Conservation (phyloP, 2,797 vertebrate species). For the Sphaeramia orbicularis region DNA sequence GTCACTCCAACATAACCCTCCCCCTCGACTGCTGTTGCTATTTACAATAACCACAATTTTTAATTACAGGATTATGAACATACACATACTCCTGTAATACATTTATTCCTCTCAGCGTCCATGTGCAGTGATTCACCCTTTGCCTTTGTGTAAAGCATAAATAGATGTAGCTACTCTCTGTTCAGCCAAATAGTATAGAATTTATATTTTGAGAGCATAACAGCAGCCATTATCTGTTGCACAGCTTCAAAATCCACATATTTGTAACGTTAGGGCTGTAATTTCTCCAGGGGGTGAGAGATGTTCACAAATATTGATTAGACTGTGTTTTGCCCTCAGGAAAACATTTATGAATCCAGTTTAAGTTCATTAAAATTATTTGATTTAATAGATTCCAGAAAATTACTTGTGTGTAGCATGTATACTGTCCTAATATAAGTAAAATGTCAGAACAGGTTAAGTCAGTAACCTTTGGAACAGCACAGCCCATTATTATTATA, state of each 20-base stretch:
- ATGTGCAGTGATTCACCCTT: constrained; percentile 9
- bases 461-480: constrained; percentile 55
- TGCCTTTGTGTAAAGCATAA: constrained; percentile 18
- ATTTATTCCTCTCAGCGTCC: constrained; percentile 29
- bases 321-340: constrained; percentile 8
- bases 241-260: constrained; percentile 13
- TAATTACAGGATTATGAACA: constrained; percentile 18
- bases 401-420: constrained; percentile 5
- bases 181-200: constrained; percentile 7
- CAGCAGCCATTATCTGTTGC: constrained; percentile 23
- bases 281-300: constrained; percentile 8
- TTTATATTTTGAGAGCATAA: constrained; percentile 30
- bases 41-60: constrained; percentile 14
- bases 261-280: constrained; percentile 1
- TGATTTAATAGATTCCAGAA: constrained; percentile 44
- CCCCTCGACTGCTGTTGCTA: constrained; percentile 7
- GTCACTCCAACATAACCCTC: constrained; percentile 19
- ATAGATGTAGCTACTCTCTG: background rate
- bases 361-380: constrained; percentile 16
- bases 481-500: constrained; percentile 16
- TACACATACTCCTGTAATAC: constrained; percentile 27
- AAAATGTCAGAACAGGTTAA: constrained; percentile 67
- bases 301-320: constrained; percentile 33
- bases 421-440: constrained; percentile 2
- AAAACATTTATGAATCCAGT: constrained; percentile 35